Evolutionary conservation across 2,113 vertebrate genomes (phyloP), one percentile per base, ranked within the genome.

Genomic region (Spea multiplicata): DNA sequence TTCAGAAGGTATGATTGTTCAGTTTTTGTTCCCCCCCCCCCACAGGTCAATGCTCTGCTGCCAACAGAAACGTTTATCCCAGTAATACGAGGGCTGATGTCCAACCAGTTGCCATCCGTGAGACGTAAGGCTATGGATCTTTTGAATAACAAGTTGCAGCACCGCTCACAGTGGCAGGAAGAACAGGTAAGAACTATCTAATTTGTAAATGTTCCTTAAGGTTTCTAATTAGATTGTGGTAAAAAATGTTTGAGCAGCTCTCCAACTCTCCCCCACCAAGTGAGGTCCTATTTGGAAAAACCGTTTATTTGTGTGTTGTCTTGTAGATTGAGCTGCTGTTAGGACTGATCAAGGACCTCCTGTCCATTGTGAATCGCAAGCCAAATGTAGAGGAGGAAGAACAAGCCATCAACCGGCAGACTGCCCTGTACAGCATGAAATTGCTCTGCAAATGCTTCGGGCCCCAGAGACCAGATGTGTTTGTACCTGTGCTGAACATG

Each of bases 71-170:
- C 93, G 3, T 99, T 99, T 90, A 94, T 99, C 78, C 80, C 89
- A 5, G 94, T 99, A 74, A 94, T 95, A 65, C 89, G 86, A 71
- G 96, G 96, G 2, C 91, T 99, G 50, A 92, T 99, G 92, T 84
- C 52, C 0, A 97, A 97, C 30, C 83, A 88, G 68, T 87, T 98
- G 73, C 83, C 96, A 0, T 95, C 95, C 0, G 95, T 99, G 30
- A 90, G 97, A 65, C 94, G 96, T 49, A 99, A 99, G 83, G 95
- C 96, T 0, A 91, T 99, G 93, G 97, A 99, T 84, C 94, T 99
- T 75, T 85, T 99, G 74, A 99, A 98, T 86, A 98, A 96, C 84
- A 95, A 97, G 73, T 88, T 99, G 61, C 95, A 96, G 82, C 95
- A 96, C 45, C 88, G 84, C 8, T 87, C 86, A 0, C 84, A 59